Evolutionary conservation across 2,797 vertebrate species (phyloP), one percentile per base, ranked within the genome.

Genomic region (Lerista edwardsae): DNA sequence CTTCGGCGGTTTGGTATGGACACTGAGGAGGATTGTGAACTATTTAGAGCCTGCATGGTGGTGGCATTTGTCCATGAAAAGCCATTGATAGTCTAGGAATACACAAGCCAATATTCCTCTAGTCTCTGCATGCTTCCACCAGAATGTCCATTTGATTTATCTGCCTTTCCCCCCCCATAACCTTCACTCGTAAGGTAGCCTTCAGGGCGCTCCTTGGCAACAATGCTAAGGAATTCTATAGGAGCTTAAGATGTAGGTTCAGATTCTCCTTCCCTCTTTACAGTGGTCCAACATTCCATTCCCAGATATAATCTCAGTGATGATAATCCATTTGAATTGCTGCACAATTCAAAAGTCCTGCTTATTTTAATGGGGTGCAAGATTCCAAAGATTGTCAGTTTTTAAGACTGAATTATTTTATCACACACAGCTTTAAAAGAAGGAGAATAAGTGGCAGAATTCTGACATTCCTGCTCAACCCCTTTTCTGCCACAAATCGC

Each of bases 51-150:
- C 41, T 64, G 27, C 44, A 55, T 3, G 47, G 10, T 12, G 31
- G 44, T 62, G 23, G 36, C 64, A 57, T 64, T 76, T 84, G 21
- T 36, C 44, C 57, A 64, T n/a, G 29, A 64, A 21, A 77, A 84
- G 77, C 73, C 57, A 80, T 55, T 71, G 44, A 62, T 69, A 21
- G 1, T 76, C 17, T 44, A 44, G 78, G 79, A 84, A 84, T 80
- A 76, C 72, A 80, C 41, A 76, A 84, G 55, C 77, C 78, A 80
- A 80, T 36, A 77, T 80, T 81, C 61, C 47, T 81, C 59, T 77
- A 23, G 29, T 59, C 34, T 67, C 67, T 81, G 79, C 67, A 87
- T 84, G 74, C 65, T 76, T 72, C 79, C 57, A 47, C 44, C 79
- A 57, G 36, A 72, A 76, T 75, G 34, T 72, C 12, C 67, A 47